Evolutionary conservation across 2,797 vertebrate genomes (phyloP).

Genomic region (Salmo trutta): DNA sequence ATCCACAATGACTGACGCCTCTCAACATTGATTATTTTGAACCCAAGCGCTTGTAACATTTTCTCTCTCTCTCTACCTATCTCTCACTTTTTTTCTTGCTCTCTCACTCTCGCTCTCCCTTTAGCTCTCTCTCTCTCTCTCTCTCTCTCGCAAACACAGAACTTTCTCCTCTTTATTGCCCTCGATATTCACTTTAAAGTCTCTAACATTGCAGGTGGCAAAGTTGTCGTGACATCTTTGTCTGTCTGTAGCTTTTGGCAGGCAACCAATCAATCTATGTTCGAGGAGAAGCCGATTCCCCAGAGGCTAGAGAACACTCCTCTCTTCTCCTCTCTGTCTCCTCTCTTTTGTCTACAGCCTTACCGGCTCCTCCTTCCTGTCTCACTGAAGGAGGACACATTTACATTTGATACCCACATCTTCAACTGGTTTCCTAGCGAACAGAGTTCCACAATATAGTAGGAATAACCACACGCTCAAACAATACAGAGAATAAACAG

Average conservation of each 20-base stretch:
- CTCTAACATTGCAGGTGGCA: neutral
- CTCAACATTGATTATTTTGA: neutral
- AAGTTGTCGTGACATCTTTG: neutral
- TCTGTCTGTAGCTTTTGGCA: neutral
- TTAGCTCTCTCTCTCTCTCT: neutral
- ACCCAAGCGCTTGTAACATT: neutral
- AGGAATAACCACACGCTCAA: too few relatives aligned
- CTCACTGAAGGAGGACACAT: neutral
- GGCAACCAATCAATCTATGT: conserved; percentile 2
- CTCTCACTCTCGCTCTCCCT: neutral
- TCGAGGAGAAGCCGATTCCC: neutral
- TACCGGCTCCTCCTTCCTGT: neutral
- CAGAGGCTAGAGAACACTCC: neutral
- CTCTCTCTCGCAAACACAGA: neutral
- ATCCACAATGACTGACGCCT: neutral
- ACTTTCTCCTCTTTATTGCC: neutral
- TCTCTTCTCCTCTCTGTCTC: too few relatives aligned
- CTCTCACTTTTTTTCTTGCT: neutral
- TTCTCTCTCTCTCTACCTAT: neutral
- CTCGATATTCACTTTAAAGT: neutral
- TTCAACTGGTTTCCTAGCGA: neutral
- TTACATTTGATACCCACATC: neutral
- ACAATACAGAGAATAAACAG: too few relatives aligned
- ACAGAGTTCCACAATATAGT: neutral
- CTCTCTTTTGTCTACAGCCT: neutral